These are phyloP conservation scores for Cheilosia grossa DNA, from an alignment of 2,888 invertebrate genomes.

Conservation along the genomic window DNA sequence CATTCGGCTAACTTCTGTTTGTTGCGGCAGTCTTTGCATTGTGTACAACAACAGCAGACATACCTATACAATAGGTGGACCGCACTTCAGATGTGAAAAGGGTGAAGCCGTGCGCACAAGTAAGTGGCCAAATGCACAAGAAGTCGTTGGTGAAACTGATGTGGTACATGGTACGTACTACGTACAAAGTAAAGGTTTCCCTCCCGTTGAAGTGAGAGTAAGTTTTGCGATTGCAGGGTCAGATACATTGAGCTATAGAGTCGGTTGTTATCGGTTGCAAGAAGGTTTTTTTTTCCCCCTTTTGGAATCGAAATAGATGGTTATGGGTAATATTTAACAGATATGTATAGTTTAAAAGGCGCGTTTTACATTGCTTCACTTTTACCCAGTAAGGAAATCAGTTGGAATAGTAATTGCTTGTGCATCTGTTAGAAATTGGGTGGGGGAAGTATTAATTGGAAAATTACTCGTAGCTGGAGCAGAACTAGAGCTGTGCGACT, in stretches of 20 bases:
- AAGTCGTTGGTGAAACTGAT: conserved; percentile 46
- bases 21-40: conserved; percentile 5
- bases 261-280: conserved; percentile 48
- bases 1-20: conserved; percentile 46
- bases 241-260: conserved; percentile 40
- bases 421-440: background rate
- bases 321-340: conserved; percentile 46
- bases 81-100: conserved; percentile 35
- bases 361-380: conserved; percentile 32
- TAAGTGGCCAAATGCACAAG: conserved; percentile 57
- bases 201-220: conserved; percentile 64
- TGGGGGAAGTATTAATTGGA: background rate
- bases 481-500: background rate
- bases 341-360: conserved; percentile 37
- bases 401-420: conserved; percentile 37
- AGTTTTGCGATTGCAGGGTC: conserved; percentile 70
- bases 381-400: conserved; percentile 49
- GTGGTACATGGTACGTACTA: conserved; percentile 34
- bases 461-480: background rate
- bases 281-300: conserved; percentile 32
- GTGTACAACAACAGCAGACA: conserved; percentile 3
- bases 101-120: conserved; percentile 43
- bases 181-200: conserved; percentile 45
- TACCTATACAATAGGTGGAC: conserved; percentile 4
- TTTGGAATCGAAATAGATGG: conserved; percentile 49